Evolutionary conservation across 2,888 invertebrate genomes (phyloP).

Genomic region (Lysandra bellargus): DNA sequence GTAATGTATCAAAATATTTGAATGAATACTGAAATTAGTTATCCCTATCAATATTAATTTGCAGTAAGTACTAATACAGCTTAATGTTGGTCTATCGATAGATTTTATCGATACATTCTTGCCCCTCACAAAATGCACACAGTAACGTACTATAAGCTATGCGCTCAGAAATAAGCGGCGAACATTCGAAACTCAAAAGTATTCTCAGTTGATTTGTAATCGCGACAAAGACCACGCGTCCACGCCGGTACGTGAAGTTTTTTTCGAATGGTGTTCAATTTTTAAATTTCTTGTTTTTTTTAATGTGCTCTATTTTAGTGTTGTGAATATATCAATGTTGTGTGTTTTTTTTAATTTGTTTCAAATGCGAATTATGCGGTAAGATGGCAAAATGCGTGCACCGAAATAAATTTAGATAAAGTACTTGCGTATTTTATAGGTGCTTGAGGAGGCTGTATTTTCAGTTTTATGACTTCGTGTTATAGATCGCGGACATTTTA

Average conservation of each 20-base stretch:
- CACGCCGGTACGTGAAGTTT: conserved; percentile 18
- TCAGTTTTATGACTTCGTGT: conserved; percentile 10
- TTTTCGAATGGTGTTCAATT: conserved; percentile 14
- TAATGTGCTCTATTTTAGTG: background rate
- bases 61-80: background rate
- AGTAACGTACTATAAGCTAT: conserved; percentile 26
- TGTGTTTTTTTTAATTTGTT: background rate
- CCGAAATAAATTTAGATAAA: conserved; percentile 38
- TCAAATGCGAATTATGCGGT: conserved; percentile 19
- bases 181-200: conserved; percentile 22
- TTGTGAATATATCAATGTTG: conserved; percentile 1
- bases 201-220: conserved; percentile 16
- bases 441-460: conserved; percentile 4
- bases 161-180: conserved; percentile 23
- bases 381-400: conserved; percentile 43
- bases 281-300: background rate
- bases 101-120: background rate
- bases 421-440: conserved; percentile 23
- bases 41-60: background rate
- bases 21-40: background rate
- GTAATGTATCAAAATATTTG: too few relatives aligned
- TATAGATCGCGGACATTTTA: background rate
- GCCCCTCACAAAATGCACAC: conserved; percentile 18
- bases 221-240: conserved; percentile 6
- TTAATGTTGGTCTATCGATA: background rate